Evolutionary conservation across 2,888 invertebrate species (phyloP).

Genomic region (Leucophenga maculata): DNA sequence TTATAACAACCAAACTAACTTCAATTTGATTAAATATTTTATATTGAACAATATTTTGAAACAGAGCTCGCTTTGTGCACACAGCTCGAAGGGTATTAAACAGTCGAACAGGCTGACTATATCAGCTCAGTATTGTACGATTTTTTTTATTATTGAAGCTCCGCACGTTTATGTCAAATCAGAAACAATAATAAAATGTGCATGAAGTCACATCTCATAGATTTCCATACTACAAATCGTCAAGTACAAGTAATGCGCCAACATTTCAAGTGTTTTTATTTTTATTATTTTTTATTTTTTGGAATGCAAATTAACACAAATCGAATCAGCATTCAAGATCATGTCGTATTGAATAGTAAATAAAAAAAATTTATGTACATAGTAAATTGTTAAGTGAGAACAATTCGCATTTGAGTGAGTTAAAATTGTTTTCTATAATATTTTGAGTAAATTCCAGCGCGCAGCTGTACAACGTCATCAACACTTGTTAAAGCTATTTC

Average conservation of each 20-base stretch:
- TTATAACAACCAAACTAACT: too few relatives aligned
- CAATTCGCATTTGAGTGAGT: not conserved
- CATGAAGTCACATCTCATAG: not conserved
- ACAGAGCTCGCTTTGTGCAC: too few relatives aligned
- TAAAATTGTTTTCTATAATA: not conserved
- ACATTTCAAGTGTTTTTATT: too few relatives aligned
- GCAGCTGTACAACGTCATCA: constrained; percentile 15
- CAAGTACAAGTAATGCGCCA: too few relatives aligned
- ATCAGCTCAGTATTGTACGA: not conserved
- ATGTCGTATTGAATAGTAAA: not conserved
- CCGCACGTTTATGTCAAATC: constrained; percentile 16
- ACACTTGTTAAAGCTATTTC: not conserved
- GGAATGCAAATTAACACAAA: constrained; percentile 18
- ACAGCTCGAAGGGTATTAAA: too few relatives aligned
- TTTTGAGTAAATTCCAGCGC: not conserved
- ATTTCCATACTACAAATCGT: too few relatives aligned
- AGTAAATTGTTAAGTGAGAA: too few relatives aligned
- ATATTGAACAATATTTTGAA: too few relatives aligned
- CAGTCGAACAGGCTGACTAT: not conserved
- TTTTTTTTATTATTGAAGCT: not conserved
- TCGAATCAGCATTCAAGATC: constrained; percentile 7
- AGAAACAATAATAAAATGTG: not conserved
- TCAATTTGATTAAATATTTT: too few relatives aligned
- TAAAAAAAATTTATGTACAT: too few relatives aligned
- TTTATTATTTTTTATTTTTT: too few relatives aligned